Conservation (phyloP, 2,797 vertebrate genomes). For the Brachymystax lenok region DNA sequence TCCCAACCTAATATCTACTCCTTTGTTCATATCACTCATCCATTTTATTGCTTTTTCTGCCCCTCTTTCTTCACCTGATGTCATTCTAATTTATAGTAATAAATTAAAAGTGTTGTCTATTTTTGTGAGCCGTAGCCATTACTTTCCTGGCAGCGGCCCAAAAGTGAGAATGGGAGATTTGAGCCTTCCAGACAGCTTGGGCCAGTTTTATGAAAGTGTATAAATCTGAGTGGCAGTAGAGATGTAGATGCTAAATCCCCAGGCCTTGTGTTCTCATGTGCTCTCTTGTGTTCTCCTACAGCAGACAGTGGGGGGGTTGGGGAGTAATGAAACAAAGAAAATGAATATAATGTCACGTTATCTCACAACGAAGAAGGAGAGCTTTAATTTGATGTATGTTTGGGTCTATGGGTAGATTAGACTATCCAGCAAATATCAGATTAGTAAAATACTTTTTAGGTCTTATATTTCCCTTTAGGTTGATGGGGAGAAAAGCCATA, state of each 20-base stretch:
- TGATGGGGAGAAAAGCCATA: neutral
- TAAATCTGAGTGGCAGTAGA: conserved; percentile 64
- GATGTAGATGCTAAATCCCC: conserved; percentile 44
- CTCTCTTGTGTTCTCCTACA: conserved; percentile 41
- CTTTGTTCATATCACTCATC: conserved; percentile 48
- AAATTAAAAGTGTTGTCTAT: conserved; percentile 45
- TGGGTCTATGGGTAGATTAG: conserved; percentile 25
- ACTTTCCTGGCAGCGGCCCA: conserved; percentile 67
- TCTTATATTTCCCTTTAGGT: neutral
- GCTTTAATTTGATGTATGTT: conserved; percentile 27
- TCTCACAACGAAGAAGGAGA: conserved; percentile 26
- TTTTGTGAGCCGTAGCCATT: conserved; percentile 35
- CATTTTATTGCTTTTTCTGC: conserved; percentile 39
- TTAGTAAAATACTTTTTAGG: neutral
- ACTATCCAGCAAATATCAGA: neutral
- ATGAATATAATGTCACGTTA: conserved; percentile 17
- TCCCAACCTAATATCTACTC: conserved; percentile 28
- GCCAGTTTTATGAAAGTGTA: conserved; percentile 70
- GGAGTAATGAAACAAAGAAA: conserved; percentile 28
- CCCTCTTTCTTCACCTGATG: conserved; percentile 39
- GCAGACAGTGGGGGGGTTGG: neutral
- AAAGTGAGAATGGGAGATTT: conserved; percentile 50
- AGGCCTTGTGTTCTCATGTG: conserved; percentile 60
- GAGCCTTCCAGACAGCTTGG: conserved; percentile 55
- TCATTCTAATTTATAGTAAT: conserved; percentile 42